phyloP scores from a whole-genome alignment of 2,888 invertebrate genomes.

The Azorinus chamasolen region DNA sequence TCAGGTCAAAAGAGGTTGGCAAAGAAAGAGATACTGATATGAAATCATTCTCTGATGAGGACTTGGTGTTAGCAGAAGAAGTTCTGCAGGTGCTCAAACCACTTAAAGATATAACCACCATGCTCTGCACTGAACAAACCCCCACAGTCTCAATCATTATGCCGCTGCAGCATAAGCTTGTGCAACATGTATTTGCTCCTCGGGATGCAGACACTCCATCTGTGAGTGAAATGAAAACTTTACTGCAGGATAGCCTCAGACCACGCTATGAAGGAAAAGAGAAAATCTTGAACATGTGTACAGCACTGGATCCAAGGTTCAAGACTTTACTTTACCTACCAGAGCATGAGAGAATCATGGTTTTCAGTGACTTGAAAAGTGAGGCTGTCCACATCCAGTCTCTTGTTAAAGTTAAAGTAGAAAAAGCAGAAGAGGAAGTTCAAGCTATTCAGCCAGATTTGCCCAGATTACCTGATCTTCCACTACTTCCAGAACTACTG shows the following conservation, averaged over 20 bases:
- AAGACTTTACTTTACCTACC: slow-evolving; percentile 21
- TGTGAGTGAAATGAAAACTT: slow-evolving; percentile 23
- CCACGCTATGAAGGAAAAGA: slow-evolving; percentile 10
- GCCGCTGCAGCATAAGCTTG: slow-evolving; percentile 11
- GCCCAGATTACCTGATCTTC: too few relatives aligned
- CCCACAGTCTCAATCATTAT: slow-evolving; percentile 31
- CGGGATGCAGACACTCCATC: slow-evolving; percentile 15
- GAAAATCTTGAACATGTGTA: background rate
- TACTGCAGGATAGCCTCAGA: slow-evolving; percentile 9
- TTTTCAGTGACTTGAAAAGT: slow-evolving; percentile 1
- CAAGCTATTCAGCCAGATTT: too few relatives aligned
- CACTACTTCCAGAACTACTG: too few relatives aligned
- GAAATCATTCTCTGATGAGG: slow-evolving; percentile 12
- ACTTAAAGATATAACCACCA: slow-evolving; percentile 17
- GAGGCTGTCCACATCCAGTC: background rate
- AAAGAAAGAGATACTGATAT: slow-evolving; percentile 8
- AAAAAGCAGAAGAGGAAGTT: too few relatives aligned
- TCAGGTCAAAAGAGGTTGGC: slow-evolving; percentile 17
- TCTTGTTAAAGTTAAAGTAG: too few relatives aligned
- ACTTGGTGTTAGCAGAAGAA: slow-evolving; percentile 15
- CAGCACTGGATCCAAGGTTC: slow-evolving; percentile 19
- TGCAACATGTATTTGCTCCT: background rate
- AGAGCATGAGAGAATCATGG: slow-evolving; percentile 1
- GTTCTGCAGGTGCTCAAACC: slow-evolving; percentile 12
- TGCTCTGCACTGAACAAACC: slow-evolving; percentile 25